A percentile compares a stretch with the other conserved stretches of the same genome.
Evolutionary conservation across 2,113 vertebrate genomes (phyloP).

Genomic region (Pelobates fuscus): DNA sequence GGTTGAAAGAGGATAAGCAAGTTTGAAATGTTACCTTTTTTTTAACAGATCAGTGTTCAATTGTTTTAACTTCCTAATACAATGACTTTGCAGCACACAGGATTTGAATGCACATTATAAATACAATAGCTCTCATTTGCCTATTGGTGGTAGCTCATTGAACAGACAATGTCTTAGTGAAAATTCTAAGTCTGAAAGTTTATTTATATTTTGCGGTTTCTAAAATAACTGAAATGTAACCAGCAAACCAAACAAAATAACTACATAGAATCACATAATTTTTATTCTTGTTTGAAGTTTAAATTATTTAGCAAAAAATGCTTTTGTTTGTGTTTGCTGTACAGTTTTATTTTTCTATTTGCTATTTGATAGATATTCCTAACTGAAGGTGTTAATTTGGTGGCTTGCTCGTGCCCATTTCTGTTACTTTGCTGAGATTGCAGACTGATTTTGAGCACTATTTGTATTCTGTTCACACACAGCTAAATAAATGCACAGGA

Average conservation of each 20-base stretch:
- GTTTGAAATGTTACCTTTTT: conserved; percentile 59
- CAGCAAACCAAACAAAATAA: too few species aligned
- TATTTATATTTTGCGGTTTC: too few species aligned
- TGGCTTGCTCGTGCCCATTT: conserved; percentile 60
- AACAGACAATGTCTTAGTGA: too few species aligned
- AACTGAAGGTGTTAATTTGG: conserved; percentile 58
- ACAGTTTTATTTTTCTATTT: neutral
- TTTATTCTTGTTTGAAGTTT: too few species aligned
- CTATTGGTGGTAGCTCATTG: too few species aligned
- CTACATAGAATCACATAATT: too few species aligned
- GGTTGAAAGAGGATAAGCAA: conserved; percentile 36
- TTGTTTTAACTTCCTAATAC: conserved; percentile 63
- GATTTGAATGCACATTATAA: conserved; percentile 72
- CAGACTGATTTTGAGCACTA: conserved; percentile 62
- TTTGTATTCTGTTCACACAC: conserved; percentile 60
- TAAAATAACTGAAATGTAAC: too few species aligned
- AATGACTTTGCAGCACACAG: conserved; percentile 78
- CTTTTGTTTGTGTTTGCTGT: too few species aligned
- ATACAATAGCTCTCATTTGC: too few species aligned
- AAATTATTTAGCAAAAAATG: too few species aligned
- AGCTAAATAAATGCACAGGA: conserved; percentile 57
- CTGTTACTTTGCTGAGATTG: conserved; percentile 69
- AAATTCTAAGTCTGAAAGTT: too few species aligned
- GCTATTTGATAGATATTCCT: conserved; percentile 62
- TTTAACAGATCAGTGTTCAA: conserved; percentile 74